Base-by-base conservation (phyloP, 2,888 invertebrate genomes). In the Chalcis sispes region DNA sequence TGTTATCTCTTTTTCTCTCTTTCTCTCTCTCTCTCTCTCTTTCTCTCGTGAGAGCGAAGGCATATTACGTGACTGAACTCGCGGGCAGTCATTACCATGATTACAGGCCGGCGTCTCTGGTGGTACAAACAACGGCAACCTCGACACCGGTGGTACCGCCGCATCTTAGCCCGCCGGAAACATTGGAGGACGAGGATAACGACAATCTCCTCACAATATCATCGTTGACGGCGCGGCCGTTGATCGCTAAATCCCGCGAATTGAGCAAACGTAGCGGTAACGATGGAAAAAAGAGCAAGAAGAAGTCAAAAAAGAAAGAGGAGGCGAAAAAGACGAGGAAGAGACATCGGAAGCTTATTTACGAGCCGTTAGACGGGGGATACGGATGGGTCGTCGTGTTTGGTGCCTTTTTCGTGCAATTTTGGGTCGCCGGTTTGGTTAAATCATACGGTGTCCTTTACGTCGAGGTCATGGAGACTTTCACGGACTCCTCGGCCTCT, bases 401-500 rank as follows among this genome's bases (percentile, higher is more conserved):
- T 79, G 95, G 95, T 0, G 94, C 94, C 0, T 94, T 95, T 85
- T 92, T 94, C 86, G 95, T 95, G 40, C 95, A 95, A 86, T 94
- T 95, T 88, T 94, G 95, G 92, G 94, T 95, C 42, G 94, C 95
- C 0, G 95, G 95, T 0, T 90, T 94, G 74, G 94, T 95, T 83
- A 95, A 95, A 86, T 95, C 95, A 0, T 95, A 95, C 84, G 95
- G 95, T 0, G 94, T 95, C 20, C 90, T 95, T 0, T 95, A 95
- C 82, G 94, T 95, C 74, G 95, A 95, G 89, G 93, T 95, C 73
- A 93, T 95, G 91, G 94, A 94, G 87, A 94, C 93, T 0, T 95
- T 95, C 86, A 92, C 93, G 0, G 93, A 93, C 67, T 93, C 94
- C 0, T 93, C 94, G 0, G 94, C 94, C 36, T 92, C 93, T 0